Base-by-base conservation (phyloP, 2,888 invertebrate species). In the Neuroscelio doddi region DNA sequence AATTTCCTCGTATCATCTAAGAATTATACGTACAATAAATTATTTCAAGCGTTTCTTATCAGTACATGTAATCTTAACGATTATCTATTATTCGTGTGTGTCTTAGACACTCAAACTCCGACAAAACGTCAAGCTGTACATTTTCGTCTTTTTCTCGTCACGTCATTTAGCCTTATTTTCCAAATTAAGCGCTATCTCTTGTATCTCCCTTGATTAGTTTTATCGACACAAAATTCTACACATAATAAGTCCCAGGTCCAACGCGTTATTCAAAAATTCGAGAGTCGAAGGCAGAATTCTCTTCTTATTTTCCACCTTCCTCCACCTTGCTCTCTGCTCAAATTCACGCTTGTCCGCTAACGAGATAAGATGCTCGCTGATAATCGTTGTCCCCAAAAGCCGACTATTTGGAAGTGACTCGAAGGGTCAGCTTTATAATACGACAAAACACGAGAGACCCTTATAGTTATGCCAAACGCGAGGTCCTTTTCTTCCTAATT, bases 341-440 rank as follows among this genome's bases (percentile, higher is more conserved):
- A 69, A 71, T 77, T 79, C 77, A 77, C 78, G 72, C 76, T 74
- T 71, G 65, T 65, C 65, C 70, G 73, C 78, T 80, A 80, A 79
- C 78, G 77, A 77, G 77, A 75, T 74, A 78, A n/a, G 78, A 79
- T 79, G 71, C 71, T 64, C 59, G 58, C 68, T 72, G 79, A 79
- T 80, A 80, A 73, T 77, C 72, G 69, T 66, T 70, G 66, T 5
- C 14, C n/a, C n/a, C n/a, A n/a, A n/a, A n/a, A 29, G 32, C 12
- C 32, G 32, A 32, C 12, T 32, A 32, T 32, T 39, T 39, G 12
- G 41, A n/a, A n/a, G n/a, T n/a, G n/a, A n/a, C n/a, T n/a, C n/a
- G n/a, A 32, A 32, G 32, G 14, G 36, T 8, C 36, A 14, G 14
- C 15, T 5, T 14, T 5, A 14, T 52, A 59, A 65, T 65, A 51